These are phyloP conservation scores for Neotragus pygmaeus DNA, from an alignment of 2,113 vertebrate species.

Conservation along the genomic window DNA sequence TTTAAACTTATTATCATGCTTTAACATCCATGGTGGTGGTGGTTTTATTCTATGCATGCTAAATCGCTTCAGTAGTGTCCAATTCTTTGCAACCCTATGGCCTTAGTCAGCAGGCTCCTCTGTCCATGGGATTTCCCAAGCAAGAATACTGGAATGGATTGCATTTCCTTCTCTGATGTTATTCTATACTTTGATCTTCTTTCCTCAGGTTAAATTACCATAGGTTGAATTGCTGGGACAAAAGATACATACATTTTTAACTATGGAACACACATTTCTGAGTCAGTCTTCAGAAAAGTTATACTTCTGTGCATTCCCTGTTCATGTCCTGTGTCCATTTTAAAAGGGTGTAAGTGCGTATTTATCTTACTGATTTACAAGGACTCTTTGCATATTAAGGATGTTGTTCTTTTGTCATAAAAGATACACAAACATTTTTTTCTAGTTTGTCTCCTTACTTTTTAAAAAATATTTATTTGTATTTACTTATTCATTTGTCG, in stretches of 20 bases:
- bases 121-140: not conserved
- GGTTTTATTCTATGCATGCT: not conserved
- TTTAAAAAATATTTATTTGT: not conserved
- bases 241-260: not conserved
- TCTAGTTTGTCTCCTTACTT: not conserved
- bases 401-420: not conserved
- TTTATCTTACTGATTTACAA: not conserved
- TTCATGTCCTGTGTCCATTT: not conserved
- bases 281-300: not conserved
- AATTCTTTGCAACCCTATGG: not conserved
- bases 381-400: not conserved
- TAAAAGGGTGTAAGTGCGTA: not conserved
- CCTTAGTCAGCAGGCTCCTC: not conserved
- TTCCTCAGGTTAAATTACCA: not conserved
- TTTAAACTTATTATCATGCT: not conserved
- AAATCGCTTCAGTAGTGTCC: not conserved
- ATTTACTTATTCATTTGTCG: not conserved
- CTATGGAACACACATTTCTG: not conserved
- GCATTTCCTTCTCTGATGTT: not conserved
- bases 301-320: not conserved
- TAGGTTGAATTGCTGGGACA: not conserved
- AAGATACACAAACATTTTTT: not conserved
- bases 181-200: not conserved
- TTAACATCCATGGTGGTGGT: not conserved
- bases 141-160: not conserved